Base-by-base conservation (phyloP, 2,888 invertebrate species). In the Cephus runcator region DNA sequence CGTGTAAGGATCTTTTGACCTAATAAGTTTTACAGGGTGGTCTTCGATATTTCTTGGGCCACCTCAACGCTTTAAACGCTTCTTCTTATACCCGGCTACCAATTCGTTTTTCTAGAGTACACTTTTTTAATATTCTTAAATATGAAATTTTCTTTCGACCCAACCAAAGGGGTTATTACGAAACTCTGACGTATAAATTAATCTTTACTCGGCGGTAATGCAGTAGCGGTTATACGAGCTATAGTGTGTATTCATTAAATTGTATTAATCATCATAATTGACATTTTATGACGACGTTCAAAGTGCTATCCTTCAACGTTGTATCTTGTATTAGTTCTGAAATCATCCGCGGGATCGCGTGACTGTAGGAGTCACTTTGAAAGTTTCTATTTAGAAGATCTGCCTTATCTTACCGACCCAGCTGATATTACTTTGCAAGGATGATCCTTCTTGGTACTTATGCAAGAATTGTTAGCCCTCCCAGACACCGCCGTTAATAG, bases 1-100 rank as follows among this genome's bases (percentile, higher is more conserved):
- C 83, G 82, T 73, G 81, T 79, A 79, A 79, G 56, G 81, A 80
- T 76, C 77, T 87, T 85, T 85, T 84, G 86, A 83, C 82, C 87
- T 86, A 86, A 87, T 86, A 87, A 79, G 83, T 78, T 83, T 85
- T 86, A 82, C 87, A 87, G 85, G 87, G 87, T 87, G 87, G 87
- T 87, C 87, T 81, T 68, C 78, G 6, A 15, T 56, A 56, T 56
- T 56, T 23, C 56, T 56, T 9, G 23, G 9, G 56, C 23, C 9
- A 56, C 23, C 56, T 56, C 6, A 56, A 56, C 23, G 56, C 56
- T 56, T 78, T 74, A 73, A 73, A 71, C 75, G 69, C 56, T 56
- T 23, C 56, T 23, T 56, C 9, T 56, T 56, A 23, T 23, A 56
- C 56, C 34, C 33, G 71, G 34, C 73, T 68, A 69, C 33, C n/a